Evolutionary conservation across 1,140 invertebrate species (phyloP).

Genomic region (Venustaconcha ellipsiformis): DNA sequence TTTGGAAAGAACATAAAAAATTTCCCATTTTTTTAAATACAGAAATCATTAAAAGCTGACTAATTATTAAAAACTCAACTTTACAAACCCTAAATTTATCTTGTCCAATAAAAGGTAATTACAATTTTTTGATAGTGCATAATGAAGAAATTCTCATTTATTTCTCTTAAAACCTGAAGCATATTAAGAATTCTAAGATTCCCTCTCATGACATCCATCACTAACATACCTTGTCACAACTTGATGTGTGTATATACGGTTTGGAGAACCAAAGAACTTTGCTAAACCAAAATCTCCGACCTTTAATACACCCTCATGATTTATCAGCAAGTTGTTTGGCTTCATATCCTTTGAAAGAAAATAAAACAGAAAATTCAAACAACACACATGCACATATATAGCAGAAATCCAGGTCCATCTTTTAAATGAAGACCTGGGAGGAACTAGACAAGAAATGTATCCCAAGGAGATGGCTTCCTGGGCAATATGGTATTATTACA

Average conservation of each 20-base stretch:
- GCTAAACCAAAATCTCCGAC: slow-evolving; percentile 98
- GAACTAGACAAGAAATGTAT: slow-evolving; percentile 1
- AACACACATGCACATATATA: too few species aligned
- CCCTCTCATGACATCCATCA: background rate
- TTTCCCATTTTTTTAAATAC: too few species aligned
- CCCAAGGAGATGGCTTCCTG: too few species aligned
- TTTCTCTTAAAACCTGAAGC: background rate
- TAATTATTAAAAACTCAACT: too few species aligned
- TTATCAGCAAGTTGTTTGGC: slow-evolving; percentile 98
- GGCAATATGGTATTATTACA: too few species aligned
- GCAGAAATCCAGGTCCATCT: background rate
- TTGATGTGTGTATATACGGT: slow-evolving; percentile 96
- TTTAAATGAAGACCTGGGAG: background rate
- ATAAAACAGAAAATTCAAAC: slow-evolving; percentile 1
- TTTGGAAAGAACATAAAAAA: too few species aligned
- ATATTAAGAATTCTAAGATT: background rate
- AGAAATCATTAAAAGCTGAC: too few species aligned
- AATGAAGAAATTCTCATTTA: background rate
- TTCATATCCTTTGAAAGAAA: slow-evolving; percentile 85
- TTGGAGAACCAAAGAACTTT: slow-evolving; percentile 96
- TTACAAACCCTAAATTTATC: too few species aligned
- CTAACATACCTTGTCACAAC: slow-evolving; percentile 88
- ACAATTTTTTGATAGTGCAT: too few species aligned
- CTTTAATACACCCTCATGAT: slow-evolving; percentile 89
- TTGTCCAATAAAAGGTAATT: too few species aligned